Evolutionary conservation across 35 echinoderm and acorn worm species (phyloP).

Genomic region (Nesometra sesokonis): DNA sequence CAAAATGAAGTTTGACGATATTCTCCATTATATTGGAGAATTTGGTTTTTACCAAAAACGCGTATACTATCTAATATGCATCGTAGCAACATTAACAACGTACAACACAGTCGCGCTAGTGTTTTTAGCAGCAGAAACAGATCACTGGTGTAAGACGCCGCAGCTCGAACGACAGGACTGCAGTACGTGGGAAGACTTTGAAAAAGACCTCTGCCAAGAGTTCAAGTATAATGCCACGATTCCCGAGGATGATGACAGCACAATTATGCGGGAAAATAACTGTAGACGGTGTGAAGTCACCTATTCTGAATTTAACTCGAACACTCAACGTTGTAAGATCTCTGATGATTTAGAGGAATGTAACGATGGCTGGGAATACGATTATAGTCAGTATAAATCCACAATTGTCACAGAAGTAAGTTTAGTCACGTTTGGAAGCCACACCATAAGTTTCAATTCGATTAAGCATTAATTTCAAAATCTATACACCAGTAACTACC

Average conservation of each 20-base stretch:
- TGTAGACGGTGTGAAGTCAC: too few relatives aligned
- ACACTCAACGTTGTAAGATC: too few relatives aligned
- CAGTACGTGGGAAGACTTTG: too few relatives aligned
- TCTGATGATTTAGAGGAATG: neutral
- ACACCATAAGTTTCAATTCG: too few relatives aligned
- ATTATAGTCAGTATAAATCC: slow-evolving; percentile 17
- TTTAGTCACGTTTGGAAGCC: neutral
- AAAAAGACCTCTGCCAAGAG: too few relatives aligned
- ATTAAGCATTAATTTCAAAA: too few relatives aligned
- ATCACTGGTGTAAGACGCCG: slow-evolving; percentile 18
- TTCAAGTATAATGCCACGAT: too few relatives aligned
- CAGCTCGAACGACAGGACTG: neutral
- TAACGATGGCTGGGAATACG: slow-evolving; percentile 22
- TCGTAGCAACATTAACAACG: neutral
- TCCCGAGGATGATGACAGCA: too few relatives aligned
- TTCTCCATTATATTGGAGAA: neutral
- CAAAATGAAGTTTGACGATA: slow-evolving; percentile 11
- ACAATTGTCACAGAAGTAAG: slow-evolving; percentile 16
- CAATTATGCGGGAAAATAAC: too few relatives aligned
- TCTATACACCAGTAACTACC: too few relatives aligned
- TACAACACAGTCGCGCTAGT: neutral
- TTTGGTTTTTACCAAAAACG: slow-evolving; percentile 21
- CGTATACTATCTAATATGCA: neutral
- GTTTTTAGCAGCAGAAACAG: neutral
- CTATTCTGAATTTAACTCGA: too few relatives aligned